A percentile compares a stretch with the other conserved stretches of the same genome.
phyloP scores from a whole-genome alignment of 2,113 vertebrate species.

The Phrynosoma blainvillii region DNA sequence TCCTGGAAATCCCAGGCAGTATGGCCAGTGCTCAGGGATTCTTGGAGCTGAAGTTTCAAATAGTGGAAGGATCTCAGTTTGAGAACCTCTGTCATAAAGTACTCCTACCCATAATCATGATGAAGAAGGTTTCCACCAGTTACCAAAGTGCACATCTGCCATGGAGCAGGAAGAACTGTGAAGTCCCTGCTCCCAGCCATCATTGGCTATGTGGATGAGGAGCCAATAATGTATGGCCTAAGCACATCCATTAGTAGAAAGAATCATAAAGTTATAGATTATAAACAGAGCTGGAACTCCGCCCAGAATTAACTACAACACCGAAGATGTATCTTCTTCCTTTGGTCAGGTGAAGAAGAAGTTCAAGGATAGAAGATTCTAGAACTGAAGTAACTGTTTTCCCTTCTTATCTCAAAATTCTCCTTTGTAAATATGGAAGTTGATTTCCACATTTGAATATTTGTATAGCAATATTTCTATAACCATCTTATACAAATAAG shows the following conservation, averaged over 20 bases:
- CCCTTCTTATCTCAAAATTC: not conserved
- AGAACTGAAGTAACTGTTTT: not conserved
- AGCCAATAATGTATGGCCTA: not conserved
- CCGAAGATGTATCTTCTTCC: not conserved
- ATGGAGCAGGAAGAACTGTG: no score
- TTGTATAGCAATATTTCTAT: not conserved
- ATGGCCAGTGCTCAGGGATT: no score
- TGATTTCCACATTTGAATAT: not conserved
- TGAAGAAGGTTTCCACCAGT: no score
- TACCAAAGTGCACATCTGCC: no score
- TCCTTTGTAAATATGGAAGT: not conserved
- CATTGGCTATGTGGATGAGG: no score
- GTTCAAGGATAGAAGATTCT: not conserved
- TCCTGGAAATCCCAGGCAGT: no score
- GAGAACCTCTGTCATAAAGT: no score
- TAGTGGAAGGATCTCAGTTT: no score
- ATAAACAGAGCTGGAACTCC: not conserved
- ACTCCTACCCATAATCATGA: no score
- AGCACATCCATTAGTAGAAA: not conserved
- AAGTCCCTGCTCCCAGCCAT: no score
- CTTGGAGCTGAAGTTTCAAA: no score
- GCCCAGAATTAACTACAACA: not conserved
- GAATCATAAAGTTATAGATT: not conserved
- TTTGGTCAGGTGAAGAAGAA: not conserved
- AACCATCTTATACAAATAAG: not conserved